Evolutionary conservation across 2,888 invertebrate species (phyloP), one percentile per base, ranked within the genome.

Genomic region (Drosophila vallismaia): DNA sequence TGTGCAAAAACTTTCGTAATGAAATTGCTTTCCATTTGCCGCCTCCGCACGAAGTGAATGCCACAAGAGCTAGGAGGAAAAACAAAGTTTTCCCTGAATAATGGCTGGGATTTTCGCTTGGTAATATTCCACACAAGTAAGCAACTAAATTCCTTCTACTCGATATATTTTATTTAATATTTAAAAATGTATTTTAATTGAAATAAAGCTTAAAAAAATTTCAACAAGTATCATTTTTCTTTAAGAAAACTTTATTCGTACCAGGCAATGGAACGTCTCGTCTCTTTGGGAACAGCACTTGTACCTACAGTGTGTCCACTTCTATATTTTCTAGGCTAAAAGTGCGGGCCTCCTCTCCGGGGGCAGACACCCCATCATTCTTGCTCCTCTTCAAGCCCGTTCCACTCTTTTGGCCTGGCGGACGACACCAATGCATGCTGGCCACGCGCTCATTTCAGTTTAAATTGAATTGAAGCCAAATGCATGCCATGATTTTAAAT

Each of bases 401-500:
- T 10, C 24, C 54, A 24, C 45, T 55, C 42, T 42, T 42, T 36
- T 42, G 33, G 50, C 33, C 68, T 51, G 53, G 53, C 50, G 46
- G 40, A 67, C 56, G 33, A 67, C 66, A 67, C 62, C 54, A 40
- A 62, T 62, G 62, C 62, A 62, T 54, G 72, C 72, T 55, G 66
- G 58, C 69, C 63, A 67, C 69, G 46, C 72, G 83, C 86, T 88
- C 83, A 88, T 88, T 83, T 75, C 71, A 72, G 77, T 79, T 83
- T 66, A 83, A 86, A 84, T 84, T 86, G 77, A 88, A 88, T 84
- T 86, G 88, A 88, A 84, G 84, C 84, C 86, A 86, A 88, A 84
- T 79, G 77, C 77, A 83, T 74, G 77, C 77, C 69, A 83, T 88
- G 83, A 88, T 83, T 83, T 84, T 77, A 83, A 84, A 88, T 86